Base-by-base conservation (phyloP, 1,140 invertebrate species). In the Drosophila pseudoananassae region DNA sequence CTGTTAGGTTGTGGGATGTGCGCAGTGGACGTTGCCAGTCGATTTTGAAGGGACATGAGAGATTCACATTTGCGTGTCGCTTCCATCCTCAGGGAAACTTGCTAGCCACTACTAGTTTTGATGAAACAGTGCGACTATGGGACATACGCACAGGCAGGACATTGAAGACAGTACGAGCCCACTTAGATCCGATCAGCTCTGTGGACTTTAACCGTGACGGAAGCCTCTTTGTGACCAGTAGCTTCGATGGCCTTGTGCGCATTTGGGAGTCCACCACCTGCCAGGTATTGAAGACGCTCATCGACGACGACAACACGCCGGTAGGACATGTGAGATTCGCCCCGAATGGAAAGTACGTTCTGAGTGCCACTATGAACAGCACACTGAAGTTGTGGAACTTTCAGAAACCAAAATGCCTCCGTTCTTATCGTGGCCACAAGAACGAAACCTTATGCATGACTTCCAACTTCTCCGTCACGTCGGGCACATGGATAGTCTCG, bases 401-500 rank as follows among this genome's bases (percentile, higher is more conserved):
- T n/a, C 27, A 78, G 5, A 82, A 76, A 36, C 54, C 64, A 4
- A 87, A 88, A 31, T 69, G 70, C n/a, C 17, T 88, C 17, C 78
- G 83, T 29, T 15, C 51, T n/a, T 87, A 88, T n/a, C 40, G 49
- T 5, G 82, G 82, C 1, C 82, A 87, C 10, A 33, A 51, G 4
- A 87, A 87, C 27, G 33, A 69, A 6, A 3, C 27, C 29, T 87
- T 65, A 31, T 88, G 83, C 65, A 52, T 88, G 9, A 45, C 59
- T 6, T 57, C 66, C 0, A 88, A 88, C 17, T 88, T 88, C 29
- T 87, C 82, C 1, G 54, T 78, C 1, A 88, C 83, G 0, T 50
- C 58, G 0, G 82, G 83, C 45, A 88, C 76, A 38, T 87, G 82
- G 82, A 72, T 87, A 2, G 70, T 88, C 2, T 78, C 82, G 15